A percentile compares a stretch with the other conserved stretches of the same genome.
Evolutionary conservation across 2,888 invertebrate genomes (phyloP).

Genomic region (Alviniconcha strummeri): DNA sequence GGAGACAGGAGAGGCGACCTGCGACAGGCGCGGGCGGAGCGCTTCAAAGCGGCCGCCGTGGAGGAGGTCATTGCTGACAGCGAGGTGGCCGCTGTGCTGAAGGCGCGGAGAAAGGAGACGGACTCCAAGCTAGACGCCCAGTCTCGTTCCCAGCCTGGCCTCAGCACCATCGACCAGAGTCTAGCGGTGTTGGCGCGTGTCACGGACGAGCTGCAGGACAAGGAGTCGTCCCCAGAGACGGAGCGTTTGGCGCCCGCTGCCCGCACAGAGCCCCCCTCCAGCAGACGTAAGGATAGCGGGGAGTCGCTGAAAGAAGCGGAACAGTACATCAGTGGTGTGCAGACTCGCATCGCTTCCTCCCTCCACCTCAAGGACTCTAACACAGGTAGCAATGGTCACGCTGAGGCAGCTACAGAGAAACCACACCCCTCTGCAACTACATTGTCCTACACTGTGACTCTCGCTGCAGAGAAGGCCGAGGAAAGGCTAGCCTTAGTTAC

Average conservation of each 20-base stretch:
- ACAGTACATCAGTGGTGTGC: conserved; percentile 48
- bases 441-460: background rate
- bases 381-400: background rate
- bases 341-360: conserved; percentile 29
- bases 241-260: conserved; percentile 11
- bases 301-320: conserved; percentile 48
- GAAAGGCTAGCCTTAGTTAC: too few relatives aligned
- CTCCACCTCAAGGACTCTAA: background rate
- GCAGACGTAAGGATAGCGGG: conserved; percentile 20
- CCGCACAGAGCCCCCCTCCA: background rate
- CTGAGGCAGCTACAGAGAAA: background rate
- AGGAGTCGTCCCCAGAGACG: conserved; percentile 32
- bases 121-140: conserved; percentile 40
- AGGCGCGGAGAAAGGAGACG: conserved; percentile 53
- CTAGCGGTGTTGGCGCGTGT: conserved; percentile 47
- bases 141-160: conserved; percentile 41
- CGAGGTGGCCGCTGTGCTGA: conserved; percentile 53
- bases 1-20: conserved; percentile 39
- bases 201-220: conserved; percentile 44
- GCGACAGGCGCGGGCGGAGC: conserved; percentile 39
- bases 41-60: conserved; percentile 35
- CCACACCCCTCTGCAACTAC: conserved; percentile 14
- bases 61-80: conserved; percentile 54
- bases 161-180: conserved; percentile 52
- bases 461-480: background rate